A percentile compares a stretch with the other conserved stretches of the same genome.
Conservation (phyloP, 2,113 vertebrate genomes). For the Piaya cayana region DNA sequence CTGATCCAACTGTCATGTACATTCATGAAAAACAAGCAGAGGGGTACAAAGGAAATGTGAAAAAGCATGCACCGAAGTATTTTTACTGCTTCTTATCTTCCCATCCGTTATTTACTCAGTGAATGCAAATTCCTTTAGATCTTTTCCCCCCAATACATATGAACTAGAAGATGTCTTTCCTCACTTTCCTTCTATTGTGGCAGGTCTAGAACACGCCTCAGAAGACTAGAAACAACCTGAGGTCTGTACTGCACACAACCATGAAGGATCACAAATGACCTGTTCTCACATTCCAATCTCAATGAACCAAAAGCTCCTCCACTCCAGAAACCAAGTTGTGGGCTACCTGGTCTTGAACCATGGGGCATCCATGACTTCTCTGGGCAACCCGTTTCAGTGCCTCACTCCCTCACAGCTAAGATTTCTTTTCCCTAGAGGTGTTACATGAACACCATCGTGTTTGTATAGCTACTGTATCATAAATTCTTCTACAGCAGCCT, state of each 20-base stretch:
- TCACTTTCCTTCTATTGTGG: neutral
- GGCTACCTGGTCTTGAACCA: neutral
- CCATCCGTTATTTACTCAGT: neutral
- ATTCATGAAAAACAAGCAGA: neutral
- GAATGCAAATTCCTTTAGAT: neutral
- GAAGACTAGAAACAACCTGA: neutral
- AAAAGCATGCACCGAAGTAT: neutral
- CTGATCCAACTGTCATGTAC: neutral
- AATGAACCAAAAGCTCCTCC: neutral
- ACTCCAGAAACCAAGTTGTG: neutral
- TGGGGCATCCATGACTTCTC: too few species aligned
- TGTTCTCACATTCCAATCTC: neutral
- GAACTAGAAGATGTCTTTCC: neutral
- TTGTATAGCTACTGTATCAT: too few species aligned
- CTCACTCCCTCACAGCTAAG: too few species aligned
- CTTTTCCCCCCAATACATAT: neutral
- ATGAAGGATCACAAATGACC: neutral
- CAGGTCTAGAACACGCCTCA: neutral
- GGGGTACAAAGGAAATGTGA: neutral
- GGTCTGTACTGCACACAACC: neutral
- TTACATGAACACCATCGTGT: too few species aligned
- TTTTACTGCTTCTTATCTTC: neutral
- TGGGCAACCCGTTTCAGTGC: too few species aligned
- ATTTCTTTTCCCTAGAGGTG: too few species aligned
- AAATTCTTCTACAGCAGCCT: too few species aligned